Evolutionary conservation across 2,888 invertebrate species (phyloP), one percentile per base, ranked within the genome.

Genomic region (Drosophila acutilabella): DNA sequence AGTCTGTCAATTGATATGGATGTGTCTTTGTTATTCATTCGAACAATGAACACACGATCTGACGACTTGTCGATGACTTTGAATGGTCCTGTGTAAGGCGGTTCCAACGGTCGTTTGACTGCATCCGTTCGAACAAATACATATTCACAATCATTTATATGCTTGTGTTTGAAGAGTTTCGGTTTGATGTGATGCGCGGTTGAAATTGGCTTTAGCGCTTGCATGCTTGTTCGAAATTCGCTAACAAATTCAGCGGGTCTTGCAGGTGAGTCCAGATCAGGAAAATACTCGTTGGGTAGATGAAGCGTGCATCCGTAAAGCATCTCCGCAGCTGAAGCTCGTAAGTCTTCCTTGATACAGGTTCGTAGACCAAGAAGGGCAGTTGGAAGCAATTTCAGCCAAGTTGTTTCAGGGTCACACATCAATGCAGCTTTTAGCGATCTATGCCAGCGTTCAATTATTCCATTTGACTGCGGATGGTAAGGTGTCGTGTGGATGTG

Each of bases 391-490:
- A 33, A n/a, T 33, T 50, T 33, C 11, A n/a, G 11, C 48, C 33
- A 50, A 13, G 18, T 16, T 30, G 30, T 36, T 4, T 36, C 11
- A 7, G 51, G 10, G 16, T 54, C 26, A 18, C 42, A 44, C 33
- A 44, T 54, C 41, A 54, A 54, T 16, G 56, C 33, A 7, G 45
- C 18, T 23, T 47, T 38, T 13, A 57, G 26, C 11, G 47, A 57
- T 13, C 38, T 57, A 30, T 56, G 45, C 23, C 45, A 36, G 36
- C 36, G 36, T 18, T 54, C 54, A 16, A 54, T 13, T 6, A 54
- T 26, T 3, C 54, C 33, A n/a, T 54, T 53, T 53, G 36, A 36
- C 13, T 36, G 36, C 13, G 36, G 36, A 36, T 36, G 36, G 13
- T 48, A 33, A 13, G 50, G 50, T 13, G 50, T 36, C 18, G 50